These are phyloP conservation scores for Nymphalis io DNA, from an alignment of 1,140 invertebrate species.

Conservation along the genomic window DNA sequence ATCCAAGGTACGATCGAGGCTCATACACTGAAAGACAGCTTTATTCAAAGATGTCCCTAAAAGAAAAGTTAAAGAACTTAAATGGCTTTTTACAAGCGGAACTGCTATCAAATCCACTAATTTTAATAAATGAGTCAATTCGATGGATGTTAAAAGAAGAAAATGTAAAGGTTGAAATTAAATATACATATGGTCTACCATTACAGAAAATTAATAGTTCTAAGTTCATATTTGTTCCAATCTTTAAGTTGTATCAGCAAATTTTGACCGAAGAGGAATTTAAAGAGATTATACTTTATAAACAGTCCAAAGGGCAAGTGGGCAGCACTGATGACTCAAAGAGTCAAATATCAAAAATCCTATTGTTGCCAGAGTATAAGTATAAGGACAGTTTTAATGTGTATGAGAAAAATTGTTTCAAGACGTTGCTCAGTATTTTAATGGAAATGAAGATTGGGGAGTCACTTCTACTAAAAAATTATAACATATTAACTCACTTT, in stretches of 20 bases:
- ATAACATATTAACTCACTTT: conserved; percentile 70
- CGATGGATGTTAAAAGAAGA: conserved; percentile 55
- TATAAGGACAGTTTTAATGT: conserved; percentile 55
- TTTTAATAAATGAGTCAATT: conserved; percentile 61
- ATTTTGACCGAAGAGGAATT: conserved; percentile 68
- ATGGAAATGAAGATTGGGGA: conserved; percentile 54
- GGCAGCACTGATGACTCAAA: conserved; percentile 42
- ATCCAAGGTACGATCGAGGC: conserved; percentile 75
- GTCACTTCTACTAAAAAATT: conserved; percentile 64
- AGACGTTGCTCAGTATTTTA: conserved; percentile 50
- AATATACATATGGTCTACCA: conserved; percentile 66
- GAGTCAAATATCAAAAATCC: conserved; percentile 47
- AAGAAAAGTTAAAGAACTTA: conserved; percentile 75
- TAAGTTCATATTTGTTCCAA: conserved; percentile 75
- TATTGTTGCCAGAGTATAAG: conserved; percentile 55
- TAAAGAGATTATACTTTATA: conserved; percentile 55
- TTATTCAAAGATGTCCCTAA: conserved; percentile 71
- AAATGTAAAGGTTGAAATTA: conserved; percentile 45
- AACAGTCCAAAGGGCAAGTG: conserved; percentile 42
- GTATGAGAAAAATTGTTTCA: conserved; percentile 71
- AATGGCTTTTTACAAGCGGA: conserved; percentile 62
- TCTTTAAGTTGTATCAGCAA: conserved; percentile 74
- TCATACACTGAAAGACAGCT: conserved; percentile 79
- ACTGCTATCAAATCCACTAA: conserved; percentile 59
- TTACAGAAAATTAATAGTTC: conserved; percentile 72